phyloP scores from a whole-genome alignment of 2,797 vertebrate genomes.

The Anas acuta region DNA sequence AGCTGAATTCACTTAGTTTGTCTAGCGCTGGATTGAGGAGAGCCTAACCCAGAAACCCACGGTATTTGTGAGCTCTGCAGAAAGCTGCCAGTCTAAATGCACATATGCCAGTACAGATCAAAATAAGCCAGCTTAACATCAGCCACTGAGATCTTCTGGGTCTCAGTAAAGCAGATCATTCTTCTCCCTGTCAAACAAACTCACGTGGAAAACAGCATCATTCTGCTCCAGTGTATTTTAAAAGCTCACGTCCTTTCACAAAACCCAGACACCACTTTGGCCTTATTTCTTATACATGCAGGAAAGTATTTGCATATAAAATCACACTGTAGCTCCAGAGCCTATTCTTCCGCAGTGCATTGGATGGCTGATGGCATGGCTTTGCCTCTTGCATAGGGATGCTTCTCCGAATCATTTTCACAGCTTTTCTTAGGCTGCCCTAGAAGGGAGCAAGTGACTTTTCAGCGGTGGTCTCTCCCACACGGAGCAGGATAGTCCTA shows the following conservation, averaged over 20 bases:
- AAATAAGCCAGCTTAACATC: background rate
- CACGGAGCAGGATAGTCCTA: accelerated
- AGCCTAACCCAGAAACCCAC: background rate
- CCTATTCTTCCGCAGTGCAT: accelerated
- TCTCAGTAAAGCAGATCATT: background rate
- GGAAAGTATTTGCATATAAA: background rate
- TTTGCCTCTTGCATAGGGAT: accelerated
- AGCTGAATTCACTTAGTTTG: too few species aligned
- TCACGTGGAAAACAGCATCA: background rate
- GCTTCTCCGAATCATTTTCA: background rate
- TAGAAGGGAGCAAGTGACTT: background rate
- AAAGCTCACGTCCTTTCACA: too few species aligned
- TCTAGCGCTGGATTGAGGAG: background rate
- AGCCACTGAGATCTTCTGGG: background rate
- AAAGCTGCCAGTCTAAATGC: background rate
- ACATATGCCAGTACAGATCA: background rate
- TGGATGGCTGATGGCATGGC: background rate
- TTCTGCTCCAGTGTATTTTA: background rate
- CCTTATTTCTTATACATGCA: background rate
- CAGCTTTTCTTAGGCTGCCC: background rate
- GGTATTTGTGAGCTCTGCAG: background rate
- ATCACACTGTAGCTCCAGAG: background rate
- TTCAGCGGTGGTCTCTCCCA: background rate
- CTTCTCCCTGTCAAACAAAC: too few species aligned
- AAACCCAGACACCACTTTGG: background rate